Percentiles rank a stretch among this genome's conserved stretches.
Conservation (phyloP, 2,888 invertebrate species). For the Chaetoderma sp. region DNA sequence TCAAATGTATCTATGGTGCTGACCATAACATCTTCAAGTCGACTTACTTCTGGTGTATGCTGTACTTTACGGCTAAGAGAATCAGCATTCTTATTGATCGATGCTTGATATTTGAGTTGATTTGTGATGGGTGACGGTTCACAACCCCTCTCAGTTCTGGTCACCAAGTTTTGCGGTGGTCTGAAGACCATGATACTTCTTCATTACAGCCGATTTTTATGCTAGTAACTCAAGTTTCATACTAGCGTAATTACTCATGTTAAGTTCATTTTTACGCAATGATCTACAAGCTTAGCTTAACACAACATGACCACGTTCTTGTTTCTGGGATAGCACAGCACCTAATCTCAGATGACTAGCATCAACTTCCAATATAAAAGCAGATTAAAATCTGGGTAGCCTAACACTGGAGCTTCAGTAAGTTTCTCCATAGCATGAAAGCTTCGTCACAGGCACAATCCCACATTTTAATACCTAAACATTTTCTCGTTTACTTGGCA, state of each 20-base stretch:
- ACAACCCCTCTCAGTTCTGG: conserved; percentile 38
- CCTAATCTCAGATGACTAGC: conserved; percentile 34
- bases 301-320: conserved; percentile 20
- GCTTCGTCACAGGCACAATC: conserved; percentile 17
- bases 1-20: no score
- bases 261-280: no score
- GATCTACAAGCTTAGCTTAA: conserved; percentile 37
- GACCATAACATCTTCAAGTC: no score
- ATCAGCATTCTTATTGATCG: conserved; percentile 36
- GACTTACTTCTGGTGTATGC: no score
- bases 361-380: conserved; percentile 38
- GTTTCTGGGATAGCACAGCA: conserved; percentile 36
- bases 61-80: conserved; percentile 25
- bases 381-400: conserved; percentile 34
- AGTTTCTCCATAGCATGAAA: conserved; percentile 30
- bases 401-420: conserved; percentile 33
- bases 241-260: no score
- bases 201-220: conserved; percentile 38
- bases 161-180: conserved; percentile 34
- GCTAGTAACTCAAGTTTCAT: conserved; percentile 38
- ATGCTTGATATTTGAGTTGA: conserved; percentile 35
- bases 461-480: conserved; percentile 11
- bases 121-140: conserved; percentile 32
- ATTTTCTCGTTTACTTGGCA: background rate
- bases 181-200: conserved; percentile 30